A percentile compares a stretch with the other conserved stretches of the same genome.
These are phyloP conservation scores for Gambusia holbrooki DNA, from an alignment of 2,113 vertebrate genomes.

Conservation along the genomic window DNA sequence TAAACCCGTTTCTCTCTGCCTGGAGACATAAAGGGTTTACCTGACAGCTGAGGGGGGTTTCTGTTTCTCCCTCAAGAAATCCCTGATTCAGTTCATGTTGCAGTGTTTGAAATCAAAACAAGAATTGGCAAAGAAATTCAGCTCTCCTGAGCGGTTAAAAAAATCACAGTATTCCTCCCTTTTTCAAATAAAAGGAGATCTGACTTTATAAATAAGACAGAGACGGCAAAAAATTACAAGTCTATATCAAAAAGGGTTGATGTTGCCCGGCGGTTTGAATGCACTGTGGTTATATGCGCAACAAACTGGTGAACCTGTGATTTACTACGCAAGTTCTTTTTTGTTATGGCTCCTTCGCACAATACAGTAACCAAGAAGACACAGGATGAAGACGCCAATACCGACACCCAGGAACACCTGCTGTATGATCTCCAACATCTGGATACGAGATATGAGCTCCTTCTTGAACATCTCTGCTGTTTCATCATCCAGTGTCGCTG, in stretches of 20 bases:
- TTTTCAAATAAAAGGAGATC: slow-evolving; percentile 32
- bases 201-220: slow-evolving; percentile 53
- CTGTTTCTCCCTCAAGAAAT: slow-evolving; percentile 23
- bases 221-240: slow-evolving; percentile 63
- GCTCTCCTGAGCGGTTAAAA: slow-evolving; percentile 37
- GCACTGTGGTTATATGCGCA: slow-evolving; percentile 14
- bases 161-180: slow-evolving; percentile 67
- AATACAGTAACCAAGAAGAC: slow-evolving; percentile 76
- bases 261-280: slow-evolving; percentile 43
- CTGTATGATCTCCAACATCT: slow-evolving; percentile 78
- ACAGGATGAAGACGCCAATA: slow-evolving; percentile 73
- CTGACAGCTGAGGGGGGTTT: slow-evolving; percentile 20
- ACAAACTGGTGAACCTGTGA: background rate
- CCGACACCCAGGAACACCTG: slow-evolving; percentile 78
- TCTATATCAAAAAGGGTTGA: slow-evolving; percentile 58
- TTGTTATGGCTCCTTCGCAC: slow-evolving; percentile 55
- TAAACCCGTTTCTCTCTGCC: slow-evolving; percentile 15
- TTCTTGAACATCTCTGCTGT: slow-evolving; percentile 86
- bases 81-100: slow-evolving; percentile 64
- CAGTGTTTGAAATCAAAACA: slow-evolving; percentile 56
- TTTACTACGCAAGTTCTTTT: slow-evolving; percentile 47
- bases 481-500: slow-evolving; percentile 84
- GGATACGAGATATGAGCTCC: slow-evolving; percentile 76
- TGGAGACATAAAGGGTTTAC: slow-evolving; percentile 11
- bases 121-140: slow-evolving; percentile 39